Evolutionary conservation across 2,797 vertebrate genomes (phyloP).

Genomic region (Luscinia luscinia): DNA sequence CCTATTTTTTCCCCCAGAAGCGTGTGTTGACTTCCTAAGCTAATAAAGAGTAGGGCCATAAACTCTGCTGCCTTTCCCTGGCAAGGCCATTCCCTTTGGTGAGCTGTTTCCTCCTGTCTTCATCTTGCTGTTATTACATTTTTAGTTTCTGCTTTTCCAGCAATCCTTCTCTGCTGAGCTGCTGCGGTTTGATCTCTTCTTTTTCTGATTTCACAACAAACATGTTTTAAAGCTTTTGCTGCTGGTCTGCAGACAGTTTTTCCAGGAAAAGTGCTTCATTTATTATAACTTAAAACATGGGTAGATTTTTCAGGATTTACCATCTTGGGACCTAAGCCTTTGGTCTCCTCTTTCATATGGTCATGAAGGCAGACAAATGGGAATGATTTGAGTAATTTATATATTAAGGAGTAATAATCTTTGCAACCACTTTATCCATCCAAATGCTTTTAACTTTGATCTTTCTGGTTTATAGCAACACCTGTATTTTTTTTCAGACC

Average conservation of each 20-base stretch:
- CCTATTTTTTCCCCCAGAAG: neutral
- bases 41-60: slow-evolving; percentile 47
- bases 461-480: slow-evolving; percentile 59
- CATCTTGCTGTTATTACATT: slow-evolving; percentile 40
- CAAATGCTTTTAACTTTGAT: slow-evolving; percentile 60
- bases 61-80: slow-evolving; percentile 26
- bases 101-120: slow-evolving; percentile 40
- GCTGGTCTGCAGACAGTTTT: slow-evolving; percentile 35
- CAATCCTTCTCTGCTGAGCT: slow-evolving; percentile 44
- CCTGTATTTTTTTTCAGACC: slow-evolving; percentile 2
- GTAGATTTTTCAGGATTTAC: slow-evolving; percentile 60
- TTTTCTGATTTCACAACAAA: slow-evolving; percentile 62
- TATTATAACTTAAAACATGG: slow-evolving; percentile 57
- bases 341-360: slow-evolving; percentile 49
- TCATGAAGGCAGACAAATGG: slow-evolving; percentile 37
- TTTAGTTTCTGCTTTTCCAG: slow-evolving; percentile 58
- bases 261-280: slow-evolving; percentile 46
- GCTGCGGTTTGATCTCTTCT: slow-evolving; percentile 18
- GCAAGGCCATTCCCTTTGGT: slow-evolving; percentile 40
- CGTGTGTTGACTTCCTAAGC: neutral
- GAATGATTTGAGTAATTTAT: slow-evolving; percentile 55
- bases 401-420: slow-evolving; percentile 60
- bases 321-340: slow-evolving; percentile 45
- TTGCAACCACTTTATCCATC: slow-evolving; percentile 35
- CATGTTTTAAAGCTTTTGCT: slow-evolving; percentile 51